These are phyloP conservation scores for Cydia amplana DNA, from an alignment of 1,140 invertebrate genomes.

Conservation along the genomic window DNA sequence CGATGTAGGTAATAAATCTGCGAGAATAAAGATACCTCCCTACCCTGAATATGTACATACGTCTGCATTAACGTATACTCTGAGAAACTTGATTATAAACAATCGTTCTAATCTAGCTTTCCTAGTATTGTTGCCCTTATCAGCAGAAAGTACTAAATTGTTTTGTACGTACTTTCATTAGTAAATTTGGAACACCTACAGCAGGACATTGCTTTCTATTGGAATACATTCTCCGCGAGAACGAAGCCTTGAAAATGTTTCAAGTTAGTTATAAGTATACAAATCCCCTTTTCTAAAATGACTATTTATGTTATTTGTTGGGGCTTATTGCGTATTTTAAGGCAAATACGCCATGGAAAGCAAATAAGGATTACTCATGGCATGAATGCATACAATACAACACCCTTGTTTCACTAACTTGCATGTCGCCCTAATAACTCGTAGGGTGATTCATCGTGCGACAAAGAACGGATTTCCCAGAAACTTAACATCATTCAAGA, in stretches of 20 bases:
- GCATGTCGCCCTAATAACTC: slow-evolving; percentile 59
- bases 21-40: background rate
- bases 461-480: slow-evolving; percentile 56
- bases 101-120: no score
- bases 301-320: background rate
- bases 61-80: no score
- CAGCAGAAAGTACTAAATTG: no score
- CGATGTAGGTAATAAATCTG: background rate
- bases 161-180: no score
- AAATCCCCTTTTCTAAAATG: background rate
- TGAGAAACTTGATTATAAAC: no score
- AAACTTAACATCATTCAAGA: slow-evolving; percentile 7
- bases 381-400: slow-evolving; percentile 12
- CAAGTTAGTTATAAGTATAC: background rate
- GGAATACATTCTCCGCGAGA: background rate
- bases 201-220: background rate
- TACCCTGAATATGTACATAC: background rate
- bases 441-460: slow-evolving; percentile 69
- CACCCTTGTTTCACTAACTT: slow-evolving; percentile 55
- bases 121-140: no score
- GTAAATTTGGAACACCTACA: no score
- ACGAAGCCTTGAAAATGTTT: background rate
- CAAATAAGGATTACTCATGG: slow-evolving; percentile 18
- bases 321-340: background rate
- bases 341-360: slow-evolving; percentile 1